phyloP scores from a whole-genome alignment of 2,797 vertebrate species.

The Pristis pectinata region DNA sequence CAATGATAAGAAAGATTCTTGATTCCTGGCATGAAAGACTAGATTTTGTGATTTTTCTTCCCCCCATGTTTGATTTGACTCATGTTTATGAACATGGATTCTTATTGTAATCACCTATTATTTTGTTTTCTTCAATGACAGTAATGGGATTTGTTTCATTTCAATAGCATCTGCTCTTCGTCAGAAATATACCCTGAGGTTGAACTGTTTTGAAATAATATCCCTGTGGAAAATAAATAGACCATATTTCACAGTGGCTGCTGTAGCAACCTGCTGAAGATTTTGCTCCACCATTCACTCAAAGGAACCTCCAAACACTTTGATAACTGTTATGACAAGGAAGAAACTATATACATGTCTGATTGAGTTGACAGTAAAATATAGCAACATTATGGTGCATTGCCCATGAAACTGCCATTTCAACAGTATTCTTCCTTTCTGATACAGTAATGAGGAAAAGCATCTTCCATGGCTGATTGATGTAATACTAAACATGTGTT shows the following conservation, averaged over 20 bases:
- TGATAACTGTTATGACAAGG: neutral
- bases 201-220: neutral
- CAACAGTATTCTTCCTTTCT: neutral
- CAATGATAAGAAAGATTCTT: neutral
- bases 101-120: neutral
- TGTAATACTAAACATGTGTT: neutral
- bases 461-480: neutral
- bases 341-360: neutral
- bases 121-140: neutral
- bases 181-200: neutral
- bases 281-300: neutral
- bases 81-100: neutral
- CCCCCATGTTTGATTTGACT: neutral
- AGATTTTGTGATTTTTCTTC: neutral
- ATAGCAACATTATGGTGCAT: neutral
- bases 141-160: neutral
- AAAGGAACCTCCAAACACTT: neutral
- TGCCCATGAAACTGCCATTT: neutral
- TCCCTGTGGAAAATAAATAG: neutral
- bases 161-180: neutral
- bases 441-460: neutral
- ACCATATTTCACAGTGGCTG: neutral
- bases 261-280: neutral
- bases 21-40: neutral
- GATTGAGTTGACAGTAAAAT: constrained; percentile 2